Conservation (phyloP, 2,113 vertebrate species). For the Oreocharis arfaki region DNA sequence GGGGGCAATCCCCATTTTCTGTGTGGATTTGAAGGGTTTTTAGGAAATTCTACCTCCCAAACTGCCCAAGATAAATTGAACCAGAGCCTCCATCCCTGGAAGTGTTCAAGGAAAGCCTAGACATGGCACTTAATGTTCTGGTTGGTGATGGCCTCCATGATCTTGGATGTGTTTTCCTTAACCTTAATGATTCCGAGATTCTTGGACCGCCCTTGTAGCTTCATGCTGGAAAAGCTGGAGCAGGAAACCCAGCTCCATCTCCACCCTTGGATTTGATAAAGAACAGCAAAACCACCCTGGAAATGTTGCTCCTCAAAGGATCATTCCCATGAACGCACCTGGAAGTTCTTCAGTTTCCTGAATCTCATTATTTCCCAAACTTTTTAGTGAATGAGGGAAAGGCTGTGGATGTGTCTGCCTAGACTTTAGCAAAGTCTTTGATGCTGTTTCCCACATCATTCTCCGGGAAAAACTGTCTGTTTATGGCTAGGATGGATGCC, state of each 20-base stretch:
- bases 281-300: not conserved
- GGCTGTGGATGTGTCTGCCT: too few relatives aligned
- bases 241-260: not conserved
- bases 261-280: not conserved
- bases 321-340: fast-evolving
- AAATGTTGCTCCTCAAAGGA: not conserved
- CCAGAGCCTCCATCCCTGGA: not conserved
- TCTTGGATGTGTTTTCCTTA: not conserved
- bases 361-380: not conserved
- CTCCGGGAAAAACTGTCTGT: not conserved
- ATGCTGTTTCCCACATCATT: not conserved
- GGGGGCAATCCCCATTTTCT: not conserved
- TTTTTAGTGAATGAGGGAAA: not conserved
- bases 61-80: not conserved
- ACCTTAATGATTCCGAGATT: not conserved
- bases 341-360: not conserved
- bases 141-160: not conserved
- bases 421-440: not conserved
- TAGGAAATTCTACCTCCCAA: not conserved
- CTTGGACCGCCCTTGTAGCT: not conserved
- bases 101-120: not conserved
- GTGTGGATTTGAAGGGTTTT: not conserved
- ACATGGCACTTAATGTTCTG: fast-evolving
- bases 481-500: not conserved
- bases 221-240: not conserved